Evolutionary conservation across 92 coral and sea anemone genomes (phyloP), one percentile per base, ranked within the genome.

Genomic region (Parazoanthus atlanticus): DNA sequence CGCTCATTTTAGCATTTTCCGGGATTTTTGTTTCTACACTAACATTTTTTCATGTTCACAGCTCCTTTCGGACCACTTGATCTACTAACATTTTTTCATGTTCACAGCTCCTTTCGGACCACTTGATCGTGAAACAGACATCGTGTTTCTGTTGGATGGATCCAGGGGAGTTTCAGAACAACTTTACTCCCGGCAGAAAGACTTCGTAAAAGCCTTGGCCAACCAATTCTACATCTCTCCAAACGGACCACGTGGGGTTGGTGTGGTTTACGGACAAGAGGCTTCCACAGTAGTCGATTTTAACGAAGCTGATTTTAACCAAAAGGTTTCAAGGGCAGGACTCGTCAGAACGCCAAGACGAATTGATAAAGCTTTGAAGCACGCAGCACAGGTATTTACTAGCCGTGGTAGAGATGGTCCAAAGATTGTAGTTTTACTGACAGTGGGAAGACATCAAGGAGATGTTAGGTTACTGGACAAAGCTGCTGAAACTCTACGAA

Each of bases 131-230:
- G 86, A 83, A 43, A 67, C 77, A 6, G 93, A 90, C 80, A 69
- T 90, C 8, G 34, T 90, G 1, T 89, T 90, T 71, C 69, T 86
- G 26, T 69, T 90, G 83, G 93, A 90, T 75, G 93, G 90, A 7
- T 90, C 93, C 65, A 82, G 74, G 26, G 89, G 93, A 74, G 90
- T 82, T 36, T 43, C 86, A 40, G 29, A 83, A 38, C 86, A 67
- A 69, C 65, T 83, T 16, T 83, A 67, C 47, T 67, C 78, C 38
- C 58, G 56, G 38, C 77, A 83, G 25, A 75, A 81, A 43, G 90
- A 90, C 38, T 90, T 90, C 74, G 80, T 86, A 38, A 89, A 87
- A 86, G 93, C 90, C 75, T 61, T 90, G 47, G 86, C 88, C 26
- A 83, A 82, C 29, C 90, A 90, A 75, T 90, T 90, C 74, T 66